phyloP scores from a whole-genome alignment of 2,797 vertebrate species.

The Chloroceryle inda region DNA sequence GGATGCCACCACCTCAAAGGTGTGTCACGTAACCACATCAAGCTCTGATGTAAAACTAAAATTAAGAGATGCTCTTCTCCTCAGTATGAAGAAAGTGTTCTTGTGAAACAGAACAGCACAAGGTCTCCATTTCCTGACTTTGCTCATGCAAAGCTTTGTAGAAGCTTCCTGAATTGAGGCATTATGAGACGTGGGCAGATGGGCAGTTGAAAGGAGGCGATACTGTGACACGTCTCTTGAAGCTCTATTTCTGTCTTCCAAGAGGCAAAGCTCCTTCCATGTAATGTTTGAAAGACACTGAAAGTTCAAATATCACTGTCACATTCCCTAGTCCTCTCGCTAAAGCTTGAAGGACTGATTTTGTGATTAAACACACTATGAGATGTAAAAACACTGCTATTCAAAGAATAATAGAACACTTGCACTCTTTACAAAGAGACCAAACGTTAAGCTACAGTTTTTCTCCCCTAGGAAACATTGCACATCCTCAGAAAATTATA shows the following conservation, averaged over 20 bases:
- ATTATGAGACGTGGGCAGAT: not conserved
- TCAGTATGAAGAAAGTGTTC: not conserved
- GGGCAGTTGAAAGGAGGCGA: not conserved
- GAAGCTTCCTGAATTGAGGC: not conserved
- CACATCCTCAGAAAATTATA: not conserved
- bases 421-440: not conserved
- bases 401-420: not conserved
- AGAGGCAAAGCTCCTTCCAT: not conserved
- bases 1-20: not conserved
- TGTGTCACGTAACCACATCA: not conserved
- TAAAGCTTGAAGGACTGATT: not conserved
- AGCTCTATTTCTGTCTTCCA: not conserved
- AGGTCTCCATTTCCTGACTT: not conserved
- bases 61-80: not conserved
- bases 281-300: not conserved
- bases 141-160: not conserved
- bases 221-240: rapidly evolving
- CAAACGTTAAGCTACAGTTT: not conserved
- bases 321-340: not conserved
- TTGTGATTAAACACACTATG: not conserved
- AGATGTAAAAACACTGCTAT: not conserved
- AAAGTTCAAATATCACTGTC: not conserved
- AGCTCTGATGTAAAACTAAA: not conserved
- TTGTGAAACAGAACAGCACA: not conserved
- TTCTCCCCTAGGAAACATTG: not conserved